Evolutionary conservation across 2,888 invertebrate genomes (phyloP).

Genomic region (Eristalis intricaria): DNA sequence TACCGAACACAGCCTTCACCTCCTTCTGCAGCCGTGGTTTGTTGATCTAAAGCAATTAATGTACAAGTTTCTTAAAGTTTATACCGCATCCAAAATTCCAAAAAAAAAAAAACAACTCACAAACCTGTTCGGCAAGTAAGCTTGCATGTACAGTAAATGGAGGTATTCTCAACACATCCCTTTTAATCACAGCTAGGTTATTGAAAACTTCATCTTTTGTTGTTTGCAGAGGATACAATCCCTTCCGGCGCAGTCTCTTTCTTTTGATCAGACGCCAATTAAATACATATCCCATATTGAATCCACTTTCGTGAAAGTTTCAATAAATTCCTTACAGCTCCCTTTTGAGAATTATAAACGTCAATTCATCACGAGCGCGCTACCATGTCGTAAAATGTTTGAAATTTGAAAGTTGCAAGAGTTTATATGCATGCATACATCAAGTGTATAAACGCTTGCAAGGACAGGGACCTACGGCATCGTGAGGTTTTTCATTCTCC

Average conservation of each 20-base stretch:
- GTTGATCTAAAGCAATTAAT: no score
- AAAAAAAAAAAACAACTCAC: no score
- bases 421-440: background rate
- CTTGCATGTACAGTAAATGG: no score
- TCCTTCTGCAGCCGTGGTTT: no score
- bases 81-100: no score
- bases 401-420: background rate
- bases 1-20: no score
- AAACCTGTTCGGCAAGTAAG: no score
- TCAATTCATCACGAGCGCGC: background rate
- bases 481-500: no score
- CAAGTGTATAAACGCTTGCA: background rate
- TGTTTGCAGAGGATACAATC: background rate
- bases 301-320: background rate
- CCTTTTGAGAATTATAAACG: background rate
- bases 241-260: background rate
- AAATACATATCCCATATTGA: background rate
- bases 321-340: background rate
- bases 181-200: no score
- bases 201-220: no score
- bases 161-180: no score
- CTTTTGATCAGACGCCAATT: background rate
- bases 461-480: background rate
- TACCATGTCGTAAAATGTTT: background rate
- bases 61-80: no score